Conservation (phyloP, 2,113 vertebrate species). For the Nycticebus coucang region DNA sequence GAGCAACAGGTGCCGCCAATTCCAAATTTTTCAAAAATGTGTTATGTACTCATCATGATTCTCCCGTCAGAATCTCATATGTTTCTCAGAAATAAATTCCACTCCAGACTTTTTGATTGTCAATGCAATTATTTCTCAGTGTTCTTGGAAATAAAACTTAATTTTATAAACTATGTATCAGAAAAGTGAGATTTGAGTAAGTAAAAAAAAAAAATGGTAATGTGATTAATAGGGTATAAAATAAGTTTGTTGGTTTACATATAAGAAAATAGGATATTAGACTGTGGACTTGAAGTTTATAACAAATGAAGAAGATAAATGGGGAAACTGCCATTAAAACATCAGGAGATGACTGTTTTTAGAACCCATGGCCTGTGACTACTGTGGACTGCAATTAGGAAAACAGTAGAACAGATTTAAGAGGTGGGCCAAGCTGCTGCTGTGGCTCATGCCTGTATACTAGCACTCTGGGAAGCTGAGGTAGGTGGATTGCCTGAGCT, state of each 20-base stretch:
- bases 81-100: background rate
- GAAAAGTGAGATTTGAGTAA: background rate
- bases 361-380: background rate
- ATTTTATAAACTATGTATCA: background rate
- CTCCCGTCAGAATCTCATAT: background rate
- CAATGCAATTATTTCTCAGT: background rate
- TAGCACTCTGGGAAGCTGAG: too few species aligned
- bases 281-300: background rate
- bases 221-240: background rate
- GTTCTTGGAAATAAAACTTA: background rate
- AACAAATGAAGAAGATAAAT: background rate
- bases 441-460: too few species aligned
- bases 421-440: background rate
- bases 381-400: background rate
- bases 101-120: background rate
- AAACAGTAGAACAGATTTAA: background rate
- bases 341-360: background rate
- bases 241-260: background rate
- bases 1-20: too few species aligned
- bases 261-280: background rate
- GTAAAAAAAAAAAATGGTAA: background rate
- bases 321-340: background rate
- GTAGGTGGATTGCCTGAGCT: too few species aligned
- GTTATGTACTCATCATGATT: background rate
- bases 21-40: background rate